Evolutionary conservation across 1,140 invertebrate species (phyloP).

Genomic region (Aphaenogaster floridana): DNA sequence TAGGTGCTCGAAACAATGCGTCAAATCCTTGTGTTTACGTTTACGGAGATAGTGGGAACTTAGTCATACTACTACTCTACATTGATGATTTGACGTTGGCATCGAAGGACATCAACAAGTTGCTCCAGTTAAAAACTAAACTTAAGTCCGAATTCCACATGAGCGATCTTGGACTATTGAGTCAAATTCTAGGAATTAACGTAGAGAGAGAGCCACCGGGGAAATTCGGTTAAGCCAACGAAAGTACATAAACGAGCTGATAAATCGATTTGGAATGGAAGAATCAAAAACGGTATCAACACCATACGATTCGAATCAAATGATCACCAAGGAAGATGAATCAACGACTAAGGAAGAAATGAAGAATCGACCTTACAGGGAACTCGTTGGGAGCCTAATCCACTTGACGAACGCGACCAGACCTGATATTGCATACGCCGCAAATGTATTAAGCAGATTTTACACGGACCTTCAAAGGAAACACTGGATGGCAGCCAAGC

Average conservation of each 20-base stretch:
- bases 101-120: not conserved
- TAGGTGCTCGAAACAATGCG: not conserved
- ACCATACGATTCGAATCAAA: not conserved
- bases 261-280: not conserved
- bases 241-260: not conserved
- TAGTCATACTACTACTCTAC: not conserved
- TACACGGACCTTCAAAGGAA: not conserved
- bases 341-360: not conserved
- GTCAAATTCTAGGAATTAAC: not conserved
- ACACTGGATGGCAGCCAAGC: not conserved
- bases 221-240: not conserved
- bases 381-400: not conserved
- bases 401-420: not conserved
- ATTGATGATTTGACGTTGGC: not conserved
- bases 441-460: not conserved
- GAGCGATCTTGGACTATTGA: not conserved
- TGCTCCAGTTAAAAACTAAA: not conserved
- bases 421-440: not conserved
- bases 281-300: not conserved
- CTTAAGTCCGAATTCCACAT: not conserved
- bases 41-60: not conserved
- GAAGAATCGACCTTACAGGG: not conserved
- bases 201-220: not conserved
- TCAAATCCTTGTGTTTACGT: not conserved
- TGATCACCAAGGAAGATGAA: not conserved